phyloP scores from a whole-genome alignment of 1,140 invertebrate genomes.

The Conus betulinus region DNA sequence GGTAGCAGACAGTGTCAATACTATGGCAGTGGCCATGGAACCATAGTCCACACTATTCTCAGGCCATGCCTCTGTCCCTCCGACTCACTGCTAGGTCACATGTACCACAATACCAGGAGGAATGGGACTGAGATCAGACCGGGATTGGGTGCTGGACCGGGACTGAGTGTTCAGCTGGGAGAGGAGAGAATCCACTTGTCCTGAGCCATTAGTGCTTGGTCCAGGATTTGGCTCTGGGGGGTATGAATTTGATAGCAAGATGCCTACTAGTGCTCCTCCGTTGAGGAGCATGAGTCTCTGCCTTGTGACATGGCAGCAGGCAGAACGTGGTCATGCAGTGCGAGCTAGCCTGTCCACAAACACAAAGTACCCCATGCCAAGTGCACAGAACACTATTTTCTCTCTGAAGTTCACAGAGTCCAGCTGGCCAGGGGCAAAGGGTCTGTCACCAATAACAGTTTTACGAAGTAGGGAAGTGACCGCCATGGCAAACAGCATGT shows the following conservation, averaged over 20 bases:
- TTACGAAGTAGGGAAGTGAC: too few species aligned
- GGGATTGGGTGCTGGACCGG: not conserved
- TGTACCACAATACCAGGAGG: not conserved
- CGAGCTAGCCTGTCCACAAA: not conserved
- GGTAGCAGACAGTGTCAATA: not conserved
- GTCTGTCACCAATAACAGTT: too few species aligned
- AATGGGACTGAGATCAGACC: not conserved
- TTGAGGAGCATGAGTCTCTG: not conserved
- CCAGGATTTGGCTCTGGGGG: not conserved
- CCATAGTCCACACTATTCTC: not conserved
- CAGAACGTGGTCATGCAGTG: not conserved
- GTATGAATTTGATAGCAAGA: not conserved
- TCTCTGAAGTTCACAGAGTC: not conserved
- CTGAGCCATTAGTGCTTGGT: not conserved
- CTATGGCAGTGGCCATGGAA: constrained; percentile 3
- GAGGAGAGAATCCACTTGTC: not conserved
- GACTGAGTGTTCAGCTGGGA: not conserved
- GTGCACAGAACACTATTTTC: not conserved
- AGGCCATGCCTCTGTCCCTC: not conserved
- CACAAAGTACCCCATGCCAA: not conserved
- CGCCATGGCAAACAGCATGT: too few species aligned
- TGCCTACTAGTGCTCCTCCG: not conserved
- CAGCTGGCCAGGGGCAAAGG: too few species aligned
- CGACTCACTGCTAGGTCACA: not conserved
- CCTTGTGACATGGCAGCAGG: too few species aligned